Conservation (phyloP, 2,888 invertebrate genomes). For the Philonicus albiceps region DNA sequence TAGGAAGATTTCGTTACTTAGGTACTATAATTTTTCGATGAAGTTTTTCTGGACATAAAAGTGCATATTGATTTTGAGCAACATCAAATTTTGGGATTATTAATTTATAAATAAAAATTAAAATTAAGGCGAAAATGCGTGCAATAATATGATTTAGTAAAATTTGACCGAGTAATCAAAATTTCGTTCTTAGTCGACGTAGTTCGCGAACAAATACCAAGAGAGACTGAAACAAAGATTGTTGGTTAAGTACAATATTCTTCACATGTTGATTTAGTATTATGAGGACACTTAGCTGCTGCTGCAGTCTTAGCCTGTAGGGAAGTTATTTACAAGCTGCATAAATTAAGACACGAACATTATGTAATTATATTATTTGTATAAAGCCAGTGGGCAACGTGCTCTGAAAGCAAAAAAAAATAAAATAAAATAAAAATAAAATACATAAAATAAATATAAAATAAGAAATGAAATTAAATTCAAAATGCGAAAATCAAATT, state of each 20-base stretch:
- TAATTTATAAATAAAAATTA: background rate
- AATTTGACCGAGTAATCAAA: conserved; percentile 23
- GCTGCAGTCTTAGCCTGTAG: background rate
- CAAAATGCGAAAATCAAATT: background rate
- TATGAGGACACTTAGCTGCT: background rate
- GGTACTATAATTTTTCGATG: background rate
- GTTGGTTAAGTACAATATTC: conserved; percentile 38
- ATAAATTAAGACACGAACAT: background rate
- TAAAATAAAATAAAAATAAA: background rate
- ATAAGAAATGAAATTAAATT: background rate
- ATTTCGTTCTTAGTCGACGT: conserved; percentile 22
- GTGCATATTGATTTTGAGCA: background rate
- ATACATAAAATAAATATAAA: background rate
- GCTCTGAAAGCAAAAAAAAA: background rate
- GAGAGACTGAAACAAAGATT: conserved; percentile 38
- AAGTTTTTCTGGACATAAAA: background rate
- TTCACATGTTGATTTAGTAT: conserved; percentile 30
- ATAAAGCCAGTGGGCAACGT: background rate
- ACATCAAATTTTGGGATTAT: background rate
- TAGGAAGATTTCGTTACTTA: background rate
- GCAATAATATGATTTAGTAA: conserved; percentile 26
- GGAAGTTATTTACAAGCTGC: background rate
- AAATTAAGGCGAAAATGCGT: background rate
- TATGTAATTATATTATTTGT: conserved; percentile 25
- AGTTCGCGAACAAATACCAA: conserved; percentile 30